Base-by-base conservation (phyloP, 2,888 invertebrate genomes). In the Ormyrus nitidulus region DNA sequence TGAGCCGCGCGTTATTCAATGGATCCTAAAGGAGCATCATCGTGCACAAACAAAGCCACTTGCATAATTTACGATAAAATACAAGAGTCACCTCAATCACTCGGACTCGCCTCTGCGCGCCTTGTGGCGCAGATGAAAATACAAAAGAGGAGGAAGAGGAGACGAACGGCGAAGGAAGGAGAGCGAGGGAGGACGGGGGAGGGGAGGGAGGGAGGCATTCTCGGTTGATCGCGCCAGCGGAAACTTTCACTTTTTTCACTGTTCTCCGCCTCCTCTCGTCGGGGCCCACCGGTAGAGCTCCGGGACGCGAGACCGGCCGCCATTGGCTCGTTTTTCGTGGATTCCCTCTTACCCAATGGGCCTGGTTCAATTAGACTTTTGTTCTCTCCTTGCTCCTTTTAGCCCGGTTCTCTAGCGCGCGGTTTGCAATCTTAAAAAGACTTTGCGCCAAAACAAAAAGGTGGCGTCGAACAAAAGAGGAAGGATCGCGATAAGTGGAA, bases 221-320 rank as follows among this genome's bases (percentile, higher is more conserved):
- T 74, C 83, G 82, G 81, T 83, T 83, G 82, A 81, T 82, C 81
- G 85, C 83, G 84, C 84, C 85, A 82, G 85, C 84, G 84, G 83
- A 85, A 87, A 88, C 89, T 89, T 89, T 88, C 88, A 89, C 89
- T 89, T 88, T 89, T 34, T 88, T 88, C 56, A 11, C 56, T 11
- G 56, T 56, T 86, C 88, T 84, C 84, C 85, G 73, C 80, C 83
- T 75, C 79, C 56, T 66, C 75, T 71, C 65, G 70, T 49, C 49
- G 65, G 54, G 49, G 11, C 66, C 59, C 19, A 8, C 6, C 56
- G 69, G 34, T 34, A 34, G 75, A 56, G 58, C 72, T 44, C 54
- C 59, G 58, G 44, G 66, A 48, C 71, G 79, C 71, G 76, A 70
- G 70, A 83, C 82, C 84, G 82, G 69, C 69, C 83, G 84, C 84